Base-by-base conservation (phyloP, 2,797 vertebrate species). In the Cuculus canorus region DNA sequence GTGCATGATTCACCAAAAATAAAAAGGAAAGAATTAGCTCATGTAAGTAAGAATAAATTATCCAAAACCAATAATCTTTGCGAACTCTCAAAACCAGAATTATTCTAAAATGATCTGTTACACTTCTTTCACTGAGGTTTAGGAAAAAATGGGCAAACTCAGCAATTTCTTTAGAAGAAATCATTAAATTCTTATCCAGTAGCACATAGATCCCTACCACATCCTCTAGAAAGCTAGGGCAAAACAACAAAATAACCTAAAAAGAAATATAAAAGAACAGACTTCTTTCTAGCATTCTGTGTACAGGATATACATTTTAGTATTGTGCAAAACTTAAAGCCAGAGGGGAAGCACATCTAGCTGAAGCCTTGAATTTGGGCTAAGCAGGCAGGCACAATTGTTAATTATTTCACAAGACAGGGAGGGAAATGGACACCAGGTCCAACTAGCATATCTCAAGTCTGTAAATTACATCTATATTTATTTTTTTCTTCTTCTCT, bases 31-130 rank as follows among this genome's bases (percentile, higher is more conserved):
- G 79, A 95, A 87, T 94, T 96, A 96, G 87, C 70, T 88, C 47
- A 72, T 75, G 60, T 70, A 86, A 33, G 18, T 80, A 81, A 60
- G 64, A 97, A 94, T 84, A 94, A 79, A 90, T 93, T 92, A 94
- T 37, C 83, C 91, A 63, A 95, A 96, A 93, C 18, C 61, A 94
- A 94, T 90, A 73, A 66, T 92, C 70, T 83, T 64, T 73, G 43
- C 30, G 72, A 59, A 76, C 32, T 92, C 75, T 71, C 54, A 75
- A 78, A 94, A 45, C 1, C 53, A 66, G 33, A 90, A 66, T 63
- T 91, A 85, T 71, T 75, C 76, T 84, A 73, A 93, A 93, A 87
- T 37, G 10, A 93, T 83, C 53, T 30, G 65, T 87, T 94, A 71
- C 23, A 15, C 22, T 78, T 86, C 75, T 79, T 91, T 80, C 30